phyloP scores from a whole-genome alignment of 2,113 vertebrate genomes.

The Buteo buteo region DNA sequence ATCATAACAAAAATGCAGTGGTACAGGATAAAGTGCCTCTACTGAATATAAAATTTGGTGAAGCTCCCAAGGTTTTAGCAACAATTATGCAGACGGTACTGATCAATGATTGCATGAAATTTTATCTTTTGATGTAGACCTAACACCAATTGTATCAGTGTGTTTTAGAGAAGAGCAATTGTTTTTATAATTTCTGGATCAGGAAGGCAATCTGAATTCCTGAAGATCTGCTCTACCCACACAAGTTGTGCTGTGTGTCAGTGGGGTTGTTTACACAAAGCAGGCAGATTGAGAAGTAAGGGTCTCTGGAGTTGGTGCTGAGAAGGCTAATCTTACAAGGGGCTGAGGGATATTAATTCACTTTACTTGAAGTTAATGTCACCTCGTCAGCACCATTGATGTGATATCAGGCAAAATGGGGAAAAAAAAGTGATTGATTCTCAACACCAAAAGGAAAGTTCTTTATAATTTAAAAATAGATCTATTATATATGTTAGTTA shows the following conservation, averaged over 20 bases:
- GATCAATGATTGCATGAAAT: not conserved
- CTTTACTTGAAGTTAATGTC: not conserved
- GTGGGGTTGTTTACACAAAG: not conserved
- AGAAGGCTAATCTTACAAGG: not conserved
- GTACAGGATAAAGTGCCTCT: not conserved
- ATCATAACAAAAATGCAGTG: not conserved
- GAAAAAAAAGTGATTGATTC: not conserved
- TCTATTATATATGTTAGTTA: not conserved
- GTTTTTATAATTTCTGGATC: not conserved
- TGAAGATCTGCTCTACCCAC: not conserved
- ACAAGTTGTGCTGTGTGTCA: not conserved
- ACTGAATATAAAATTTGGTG: not conserved
- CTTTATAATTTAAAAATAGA: not conserved
- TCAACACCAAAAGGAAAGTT: not conserved
- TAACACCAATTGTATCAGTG: not conserved
- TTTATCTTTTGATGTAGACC: not conserved
- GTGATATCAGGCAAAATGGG: not conserved
- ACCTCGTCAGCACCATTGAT: not conserved
- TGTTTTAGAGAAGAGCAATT: not conserved
- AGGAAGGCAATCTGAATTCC: not conserved
- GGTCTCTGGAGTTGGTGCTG: not conserved
- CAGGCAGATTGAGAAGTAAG: not conserved
- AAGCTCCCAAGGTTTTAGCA: not conserved
- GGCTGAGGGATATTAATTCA: not conserved
- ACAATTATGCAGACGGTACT: not conserved